Base-by-base conservation (phyloP, 2,113 vertebrate genomes). In the Anser brachyrhynchus region DNA sequence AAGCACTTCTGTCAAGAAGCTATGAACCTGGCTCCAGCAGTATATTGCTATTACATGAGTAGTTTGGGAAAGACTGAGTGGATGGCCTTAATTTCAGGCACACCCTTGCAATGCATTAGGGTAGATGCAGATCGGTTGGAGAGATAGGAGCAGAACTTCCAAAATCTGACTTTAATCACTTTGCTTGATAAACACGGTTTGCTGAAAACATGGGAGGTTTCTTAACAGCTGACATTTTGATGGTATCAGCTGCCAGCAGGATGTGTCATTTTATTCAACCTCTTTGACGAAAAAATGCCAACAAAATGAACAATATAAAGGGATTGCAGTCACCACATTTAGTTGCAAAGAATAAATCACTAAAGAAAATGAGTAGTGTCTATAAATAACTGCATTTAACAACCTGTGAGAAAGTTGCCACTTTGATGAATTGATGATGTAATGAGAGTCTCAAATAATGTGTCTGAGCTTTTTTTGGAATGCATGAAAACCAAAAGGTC, bases 61-160 rank as follows among this genome's bases (percentile, higher is more conserved):
- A 44, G n/a, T 88, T 94, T 93, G 95, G 76, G 93, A 97, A 97
- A 81, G 80, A 90, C 69, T 46, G 58, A 84, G 31, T 67, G 65
- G 43, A 80, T 75, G 59, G 59, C 65, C 52, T 73, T 87, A 84
- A 95, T 96, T 94, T 95, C 59, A 55, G 33, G 66, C 65, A 74
- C 75, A 80, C 87, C 69, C 86, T 95, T 93, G 95, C 93, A 86
- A 28, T 67, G 74, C 59, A 37, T 91, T 66, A 70, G 61, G 25
- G 49, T 79, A 84, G 87, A 52, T 44, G 58, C 69, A 91, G 89
- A 96, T 94, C 84, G 93, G 6, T 67, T 43, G 33, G 35, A 76
- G 33, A 16, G 84, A 75, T 91, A 85, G 0, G 4, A 69, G 54
- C 35, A 78, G 78, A 89, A 91, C 84, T 91, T 94, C 90, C 79